Percentiles rank a stretch among this genome's conserved stretches.
Evolutionary conservation across 2,888 invertebrate genomes (phyloP).

Genomic region (Ischnura elegans): DNA sequence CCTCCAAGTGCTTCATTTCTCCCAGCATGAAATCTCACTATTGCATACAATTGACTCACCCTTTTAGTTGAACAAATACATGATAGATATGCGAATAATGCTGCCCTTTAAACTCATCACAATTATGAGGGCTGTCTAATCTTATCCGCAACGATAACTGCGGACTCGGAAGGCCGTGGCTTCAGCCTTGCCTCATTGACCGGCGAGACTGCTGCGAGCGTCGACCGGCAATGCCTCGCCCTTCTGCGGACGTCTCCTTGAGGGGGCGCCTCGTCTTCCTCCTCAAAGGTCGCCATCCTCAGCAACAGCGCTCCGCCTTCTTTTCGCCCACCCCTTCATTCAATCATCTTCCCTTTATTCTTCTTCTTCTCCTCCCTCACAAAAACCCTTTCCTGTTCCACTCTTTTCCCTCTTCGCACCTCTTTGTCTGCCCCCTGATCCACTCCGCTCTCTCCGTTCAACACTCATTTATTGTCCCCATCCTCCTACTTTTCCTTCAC

Average conservation of each 20-base stretch:
- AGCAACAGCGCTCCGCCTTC: neutral
- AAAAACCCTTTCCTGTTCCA: neutral
- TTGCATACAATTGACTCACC: too few species aligned
- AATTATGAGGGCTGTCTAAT: too few species aligned
- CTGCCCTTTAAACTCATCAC: too few species aligned
- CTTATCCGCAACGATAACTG: neutral
- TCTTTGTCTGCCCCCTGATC: neutral
- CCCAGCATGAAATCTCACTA: too few species aligned
- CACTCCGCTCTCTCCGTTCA: neutral
- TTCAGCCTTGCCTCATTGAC: neutral
- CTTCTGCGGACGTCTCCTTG: constrained; percentile 6
- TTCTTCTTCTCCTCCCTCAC: neutral
- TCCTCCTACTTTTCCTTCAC: neutral
- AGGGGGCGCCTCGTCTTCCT: neutral
- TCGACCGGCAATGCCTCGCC: neutral
- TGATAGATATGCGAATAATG: too few species aligned
- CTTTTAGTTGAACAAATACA: too few species aligned
- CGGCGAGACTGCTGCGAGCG: neutral
- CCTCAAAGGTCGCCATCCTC: constrained; percentile 43
- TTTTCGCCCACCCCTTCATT: neutral
- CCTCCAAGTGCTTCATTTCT: too few species aligned
- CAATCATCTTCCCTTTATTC: neutral
- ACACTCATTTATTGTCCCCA: neutral
- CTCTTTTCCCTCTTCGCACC: neutral
- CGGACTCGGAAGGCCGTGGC: neutral